Conservation (phyloP, 2,797 vertebrate species). For the Liasis olivaceus region DNA sequence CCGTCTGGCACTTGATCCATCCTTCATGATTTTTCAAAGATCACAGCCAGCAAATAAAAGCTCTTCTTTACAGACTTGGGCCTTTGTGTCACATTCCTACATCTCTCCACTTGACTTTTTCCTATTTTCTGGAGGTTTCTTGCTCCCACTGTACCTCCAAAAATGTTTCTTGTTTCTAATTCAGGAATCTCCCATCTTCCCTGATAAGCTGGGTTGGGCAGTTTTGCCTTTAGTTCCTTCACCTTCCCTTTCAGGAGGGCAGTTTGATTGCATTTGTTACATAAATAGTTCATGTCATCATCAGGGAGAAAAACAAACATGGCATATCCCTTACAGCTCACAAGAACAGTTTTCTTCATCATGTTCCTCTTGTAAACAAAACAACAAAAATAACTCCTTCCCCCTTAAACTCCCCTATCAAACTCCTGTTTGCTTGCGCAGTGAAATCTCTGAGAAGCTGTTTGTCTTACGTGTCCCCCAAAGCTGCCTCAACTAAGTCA, state of each 20-base stretch:
- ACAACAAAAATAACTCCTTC: neutral
- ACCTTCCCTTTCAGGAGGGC: neutral
- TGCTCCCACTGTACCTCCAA: neutral
- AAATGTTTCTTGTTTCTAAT: neutral
- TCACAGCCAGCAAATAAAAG: neutral
- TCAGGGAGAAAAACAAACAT: neutral
- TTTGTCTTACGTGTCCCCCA: neutral
- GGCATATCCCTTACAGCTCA: neutral
- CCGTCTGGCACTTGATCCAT: neutral
- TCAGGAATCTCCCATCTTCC: neutral
- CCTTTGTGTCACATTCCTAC: neutral
- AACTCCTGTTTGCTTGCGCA: neutral
- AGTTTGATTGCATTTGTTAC: neutral
- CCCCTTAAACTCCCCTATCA: neutral
- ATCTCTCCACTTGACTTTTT: neutral
- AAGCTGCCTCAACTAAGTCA: neutral
- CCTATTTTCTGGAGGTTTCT: neutral
- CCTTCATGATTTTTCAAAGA: neutral
- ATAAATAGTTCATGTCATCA: neutral
- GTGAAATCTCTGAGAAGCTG: neutral
- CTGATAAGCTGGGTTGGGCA: neutral
- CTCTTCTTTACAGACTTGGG: neutral
- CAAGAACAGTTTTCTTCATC: neutral
- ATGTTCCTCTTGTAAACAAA: neutral
- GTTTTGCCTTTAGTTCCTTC: neutral